A percentile compares a stretch with the other conserved stretches of the same genome.
Conservation (phyloP, 2,113 vertebrate species). For the Heteronetta atricapilla region DNA sequence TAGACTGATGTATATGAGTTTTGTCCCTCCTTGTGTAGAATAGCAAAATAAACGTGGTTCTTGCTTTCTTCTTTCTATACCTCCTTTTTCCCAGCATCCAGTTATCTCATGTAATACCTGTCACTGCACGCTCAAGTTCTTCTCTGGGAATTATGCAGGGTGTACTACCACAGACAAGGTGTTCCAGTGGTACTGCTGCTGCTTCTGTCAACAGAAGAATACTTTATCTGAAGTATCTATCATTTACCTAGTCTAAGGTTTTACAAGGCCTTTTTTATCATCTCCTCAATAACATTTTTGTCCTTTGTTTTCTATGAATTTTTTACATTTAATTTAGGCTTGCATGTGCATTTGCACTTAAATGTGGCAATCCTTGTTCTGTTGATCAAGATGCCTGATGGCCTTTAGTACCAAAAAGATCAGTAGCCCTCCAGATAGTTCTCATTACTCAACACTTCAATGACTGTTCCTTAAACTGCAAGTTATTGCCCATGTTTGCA, state of each 20-base stretch:
- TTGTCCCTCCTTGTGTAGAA: not conserved
- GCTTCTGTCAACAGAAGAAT: not conserved
- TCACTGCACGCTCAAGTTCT: not conserved
- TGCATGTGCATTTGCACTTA: not conserved
- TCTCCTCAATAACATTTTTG: not conserved
- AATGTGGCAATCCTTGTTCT: not conserved
- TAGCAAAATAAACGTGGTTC: not conserved
- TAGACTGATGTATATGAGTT: not conserved
- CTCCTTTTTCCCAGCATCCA: not conserved
- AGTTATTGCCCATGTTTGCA: not conserved
- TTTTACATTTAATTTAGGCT: not conserved
- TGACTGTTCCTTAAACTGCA: not conserved
- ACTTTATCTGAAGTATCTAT: not conserved
- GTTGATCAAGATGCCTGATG: not conserved
- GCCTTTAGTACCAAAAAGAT: not conserved
- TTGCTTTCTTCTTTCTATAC: not conserved
- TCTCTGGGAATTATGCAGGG: not conserved
- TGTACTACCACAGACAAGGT: not conserved
- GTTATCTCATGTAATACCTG: too few species aligned
- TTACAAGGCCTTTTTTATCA: not conserved
- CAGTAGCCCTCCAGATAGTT: not conserved
- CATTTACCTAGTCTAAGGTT: not conserved
- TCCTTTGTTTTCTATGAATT: too few species aligned
- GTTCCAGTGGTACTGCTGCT: not conserved
- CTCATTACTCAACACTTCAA: not conserved